These are phyloP conservation scores for Limnothrissa miodon DNA, from an alignment of 2,113 vertebrate genomes.

Conservation along the genomic window DNA sequence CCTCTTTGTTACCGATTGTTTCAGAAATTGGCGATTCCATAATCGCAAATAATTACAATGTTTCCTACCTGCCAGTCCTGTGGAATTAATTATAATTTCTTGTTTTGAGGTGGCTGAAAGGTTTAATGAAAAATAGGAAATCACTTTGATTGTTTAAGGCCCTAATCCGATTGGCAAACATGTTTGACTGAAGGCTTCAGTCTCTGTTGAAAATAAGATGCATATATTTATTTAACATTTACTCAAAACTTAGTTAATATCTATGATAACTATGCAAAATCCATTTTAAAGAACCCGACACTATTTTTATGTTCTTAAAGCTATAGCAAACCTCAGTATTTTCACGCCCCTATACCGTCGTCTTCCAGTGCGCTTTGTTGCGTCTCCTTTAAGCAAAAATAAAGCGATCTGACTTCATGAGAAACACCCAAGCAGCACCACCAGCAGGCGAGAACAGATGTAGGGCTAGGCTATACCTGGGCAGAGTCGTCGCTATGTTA, in stretches of 20 bases:
- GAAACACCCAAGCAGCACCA: conserved; percentile 32
- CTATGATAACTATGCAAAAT: conserved; percentile 65
- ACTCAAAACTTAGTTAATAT: conserved; percentile 66
- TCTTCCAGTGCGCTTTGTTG: conserved; percentile 72
- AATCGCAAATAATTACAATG: conserved; percentile 32
- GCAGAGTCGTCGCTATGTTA: not conserved
- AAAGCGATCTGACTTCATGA: conserved; percentile 50
- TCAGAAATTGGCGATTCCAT: conserved; percentile 66
- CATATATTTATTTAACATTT: conserved; percentile 46
- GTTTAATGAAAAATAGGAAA: conserved; percentile 50
- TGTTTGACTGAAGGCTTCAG: conserved; percentile 55
- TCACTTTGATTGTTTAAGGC: conserved; percentile 61
- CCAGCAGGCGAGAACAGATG: not conserved
- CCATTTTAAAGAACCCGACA: conserved; percentile 71
- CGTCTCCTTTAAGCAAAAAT: conserved; percentile 81
- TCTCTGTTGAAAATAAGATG: conserved; percentile 54
- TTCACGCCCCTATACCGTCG: conserved; percentile 48
- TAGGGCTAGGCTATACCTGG: not conserved
- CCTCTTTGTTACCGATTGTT: conserved; percentile 57
- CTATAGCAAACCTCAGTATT: conserved; percentile 71
- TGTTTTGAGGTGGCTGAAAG: conserved; percentile 50
- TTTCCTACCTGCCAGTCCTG: conserved; percentile 26
- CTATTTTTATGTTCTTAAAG: conserved; percentile 75
- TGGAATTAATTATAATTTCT: conserved; percentile 38
- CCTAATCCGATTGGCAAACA: conserved; percentile 63